These are phyloP conservation scores for Toxostoma redivivum DNA, from an alignment of 2,113 vertebrate species.

Conservation along the genomic window DNA sequence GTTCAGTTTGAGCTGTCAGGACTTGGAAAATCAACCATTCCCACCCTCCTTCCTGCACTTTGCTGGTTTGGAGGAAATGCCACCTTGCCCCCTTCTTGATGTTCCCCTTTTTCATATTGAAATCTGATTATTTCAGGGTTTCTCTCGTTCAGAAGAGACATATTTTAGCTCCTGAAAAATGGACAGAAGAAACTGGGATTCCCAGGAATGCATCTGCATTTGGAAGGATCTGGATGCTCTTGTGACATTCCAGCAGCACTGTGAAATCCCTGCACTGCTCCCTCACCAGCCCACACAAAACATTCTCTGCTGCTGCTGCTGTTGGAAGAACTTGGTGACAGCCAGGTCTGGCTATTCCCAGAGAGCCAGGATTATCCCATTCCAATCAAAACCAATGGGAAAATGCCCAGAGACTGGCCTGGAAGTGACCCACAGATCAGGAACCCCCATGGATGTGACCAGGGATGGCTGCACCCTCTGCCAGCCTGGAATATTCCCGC, in stretches of 20 bases:
- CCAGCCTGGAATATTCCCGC: fast-evolving
- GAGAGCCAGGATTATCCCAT: neutral
- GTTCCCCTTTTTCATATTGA: neutral
- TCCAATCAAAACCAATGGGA: neutral
- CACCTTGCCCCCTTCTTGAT: neutral
- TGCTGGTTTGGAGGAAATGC: neutral
- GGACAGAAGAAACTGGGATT: neutral
- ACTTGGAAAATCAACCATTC: neutral
- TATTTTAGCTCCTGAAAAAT: neutral
- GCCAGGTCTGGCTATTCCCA: neutral
- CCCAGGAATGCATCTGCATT: neutral
- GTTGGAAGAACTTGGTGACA: neutral
- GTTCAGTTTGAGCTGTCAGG: neutral
- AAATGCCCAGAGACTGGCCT: neutral
- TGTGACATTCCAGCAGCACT: neutral
- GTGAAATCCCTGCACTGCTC: neutral
- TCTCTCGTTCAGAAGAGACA: neutral
- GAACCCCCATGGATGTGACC: neutral
- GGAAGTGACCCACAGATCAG: neutral
- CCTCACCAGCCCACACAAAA: neutral
- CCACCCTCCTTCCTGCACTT: neutral
- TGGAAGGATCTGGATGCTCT: neutral
- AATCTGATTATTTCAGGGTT: neutral
- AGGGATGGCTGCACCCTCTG: fast-evolving
- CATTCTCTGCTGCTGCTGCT: neutral